These are phyloP conservation scores for Chloropsis hardwickii DNA, from an alignment of 2,113 vertebrate genomes.

Conservation along the genomic window DNA sequence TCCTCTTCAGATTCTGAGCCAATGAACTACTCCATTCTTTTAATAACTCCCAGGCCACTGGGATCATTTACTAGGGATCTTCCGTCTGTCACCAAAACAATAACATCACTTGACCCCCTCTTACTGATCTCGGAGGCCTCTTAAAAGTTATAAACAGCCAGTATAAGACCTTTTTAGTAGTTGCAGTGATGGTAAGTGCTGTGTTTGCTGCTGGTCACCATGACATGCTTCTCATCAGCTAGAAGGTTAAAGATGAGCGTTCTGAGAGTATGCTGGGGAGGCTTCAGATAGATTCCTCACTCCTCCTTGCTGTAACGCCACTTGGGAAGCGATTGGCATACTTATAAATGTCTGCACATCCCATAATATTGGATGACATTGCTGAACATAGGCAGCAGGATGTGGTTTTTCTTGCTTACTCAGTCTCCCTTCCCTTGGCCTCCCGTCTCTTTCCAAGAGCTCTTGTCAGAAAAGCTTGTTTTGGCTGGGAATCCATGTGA, in stretches of 20 bases:
- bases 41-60: conserved; percentile 24
- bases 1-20: conserved; percentile 10
- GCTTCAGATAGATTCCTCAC: background rate
- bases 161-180: conserved; percentile 19
- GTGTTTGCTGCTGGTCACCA: conserved; percentile 40
- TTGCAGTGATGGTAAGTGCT: conserved; percentile 17
- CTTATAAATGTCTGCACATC: background rate
- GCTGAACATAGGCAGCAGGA: background rate
- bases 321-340: background rate
- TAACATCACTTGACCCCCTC: conserved; percentile 67
- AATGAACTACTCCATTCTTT: conserved; percentile 26
- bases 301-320: background rate
- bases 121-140: conserved; percentile 59
- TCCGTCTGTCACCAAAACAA: conserved; percentile 63
- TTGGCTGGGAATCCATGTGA: background rate
- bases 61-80: conserved; percentile 55
- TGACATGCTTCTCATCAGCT: background rate
- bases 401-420: background rate
- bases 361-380: background rate
- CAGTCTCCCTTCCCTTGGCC: background rate
- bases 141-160: conserved; percentile 62
- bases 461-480: background rate
- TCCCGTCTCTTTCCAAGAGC: background rate
- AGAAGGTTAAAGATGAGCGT: background rate
- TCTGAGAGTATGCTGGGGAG: background rate